A percentile compares a stretch with the other conserved stretches of the same genome.
phyloP scores from a whole-genome alignment of 2,113 vertebrate species.

The Centropristis striata region DNA sequence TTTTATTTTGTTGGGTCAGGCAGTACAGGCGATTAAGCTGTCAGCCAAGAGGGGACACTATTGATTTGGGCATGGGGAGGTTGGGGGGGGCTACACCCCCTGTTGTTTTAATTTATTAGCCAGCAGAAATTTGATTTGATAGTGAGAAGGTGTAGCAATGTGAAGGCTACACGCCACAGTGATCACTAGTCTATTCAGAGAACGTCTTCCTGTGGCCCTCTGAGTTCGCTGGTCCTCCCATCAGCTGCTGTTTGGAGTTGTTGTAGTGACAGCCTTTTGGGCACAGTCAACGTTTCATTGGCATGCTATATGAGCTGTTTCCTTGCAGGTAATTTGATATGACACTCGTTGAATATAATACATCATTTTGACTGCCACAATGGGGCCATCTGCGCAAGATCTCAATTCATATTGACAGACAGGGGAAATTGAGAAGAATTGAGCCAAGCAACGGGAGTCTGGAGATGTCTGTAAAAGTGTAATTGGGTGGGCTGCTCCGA shows the following conservation, averaged over 20 bases:
- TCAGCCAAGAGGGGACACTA: conserved; percentile 76
- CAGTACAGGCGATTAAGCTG: conserved; percentile 76
- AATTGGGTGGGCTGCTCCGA: conserved; percentile 58
- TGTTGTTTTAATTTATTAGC: conserved; percentile 80
- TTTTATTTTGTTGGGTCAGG: conserved; percentile 82
- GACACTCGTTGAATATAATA: conserved; percentile 68
- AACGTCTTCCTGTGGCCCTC: conserved; percentile 45
- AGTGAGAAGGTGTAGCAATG: conserved; percentile 49
- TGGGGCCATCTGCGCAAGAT: conserved; percentile 57
- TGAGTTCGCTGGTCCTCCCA: conserved; percentile 33
- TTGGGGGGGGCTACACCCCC: conserved; percentile 9
- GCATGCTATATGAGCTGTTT: conserved; percentile 53
- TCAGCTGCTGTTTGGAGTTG: conserved; percentile 45
- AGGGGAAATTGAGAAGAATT: conserved; percentile 61
- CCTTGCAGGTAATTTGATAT: conserved; percentile 72
- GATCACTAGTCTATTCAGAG: conserved; percentile 44
- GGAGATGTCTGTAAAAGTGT: conserved; percentile 60
- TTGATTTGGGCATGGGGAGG: conserved; percentile 67
- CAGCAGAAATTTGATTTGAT: conserved; percentile 66
- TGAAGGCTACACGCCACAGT: conserved; percentile 13
- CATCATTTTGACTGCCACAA: conserved; percentile 71
- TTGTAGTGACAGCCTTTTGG: conserved; percentile 51
- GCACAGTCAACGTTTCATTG: conserved; percentile 56
- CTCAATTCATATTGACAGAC: conserved; percentile 72
- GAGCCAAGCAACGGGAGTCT: conserved; percentile 56